Percentiles rank a stretch among this genome's conserved stretches.
Evolutionary conservation across 1,140 invertebrate genomes (phyloP).

Genomic region (Drosophila bocki): DNA sequence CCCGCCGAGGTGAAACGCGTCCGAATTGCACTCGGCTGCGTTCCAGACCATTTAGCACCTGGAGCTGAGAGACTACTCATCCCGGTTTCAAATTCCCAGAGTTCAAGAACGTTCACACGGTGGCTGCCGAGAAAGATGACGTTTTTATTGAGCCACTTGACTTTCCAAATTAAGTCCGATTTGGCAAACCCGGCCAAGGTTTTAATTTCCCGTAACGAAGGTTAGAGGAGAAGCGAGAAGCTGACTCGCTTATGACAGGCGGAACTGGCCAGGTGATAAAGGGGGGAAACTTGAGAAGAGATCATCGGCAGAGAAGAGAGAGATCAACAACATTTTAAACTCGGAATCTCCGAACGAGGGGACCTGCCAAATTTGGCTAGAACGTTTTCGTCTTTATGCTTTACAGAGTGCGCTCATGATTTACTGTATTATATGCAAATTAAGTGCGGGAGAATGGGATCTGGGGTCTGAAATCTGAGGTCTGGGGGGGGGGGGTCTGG

Average conservation of each 20-base stretch:
- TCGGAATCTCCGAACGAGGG: constrained; percentile 39
- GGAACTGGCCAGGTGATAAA: constrained; percentile 21
- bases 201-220: constrained; percentile 72
- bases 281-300: constrained; percentile 8
- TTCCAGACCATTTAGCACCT: constrained; percentile 73
- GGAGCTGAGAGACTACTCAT: constrained; percentile 17
- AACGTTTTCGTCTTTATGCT: constrained; percentile 56
- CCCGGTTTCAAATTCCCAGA: constrained; percentile 19
- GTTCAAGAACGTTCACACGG: constrained; percentile 74
- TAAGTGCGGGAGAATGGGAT: constrained; percentile 29
- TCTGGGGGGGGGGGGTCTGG: background rate
- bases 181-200: constrained; percentile 64
- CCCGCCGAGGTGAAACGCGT: constrained; percentile 20
- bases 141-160: constrained; percentile 41
- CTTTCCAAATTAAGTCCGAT: constrained; percentile 51
- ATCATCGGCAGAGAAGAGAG: constrained; percentile 2
- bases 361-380: constrained; percentile 63
- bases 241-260: constrained; percentile 27
- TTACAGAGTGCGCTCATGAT: constrained; percentile 68
- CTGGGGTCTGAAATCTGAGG: background rate
- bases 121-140: constrained; percentile 43
- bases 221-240: constrained; percentile 26
- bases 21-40: constrained; percentile 35
- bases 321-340: constrained; percentile 35
- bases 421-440: constrained; percentile 81